A percentile compares a stretch with the other conserved stretches of the same genome.
Evolutionary conservation across 2,113 vertebrate species (phyloP).

Genomic region (Sprattus sprattus): DNA sequence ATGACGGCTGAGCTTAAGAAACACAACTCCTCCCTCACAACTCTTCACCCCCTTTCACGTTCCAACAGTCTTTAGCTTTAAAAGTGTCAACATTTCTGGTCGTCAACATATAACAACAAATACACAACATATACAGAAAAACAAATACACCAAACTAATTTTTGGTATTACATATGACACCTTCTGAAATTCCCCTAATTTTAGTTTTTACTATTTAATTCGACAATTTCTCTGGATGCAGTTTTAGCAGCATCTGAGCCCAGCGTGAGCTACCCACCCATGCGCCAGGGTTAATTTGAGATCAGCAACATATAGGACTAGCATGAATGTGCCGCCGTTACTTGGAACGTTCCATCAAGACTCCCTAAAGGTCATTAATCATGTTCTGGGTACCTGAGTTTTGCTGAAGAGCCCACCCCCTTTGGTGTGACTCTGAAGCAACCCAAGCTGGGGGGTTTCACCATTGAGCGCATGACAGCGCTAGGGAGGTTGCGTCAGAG

Average conservation of each 20-base stretch:
- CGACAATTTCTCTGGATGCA: not conserved
- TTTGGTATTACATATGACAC: not conserved
- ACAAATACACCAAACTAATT: not conserved
- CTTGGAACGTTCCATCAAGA: conserved; percentile 20
- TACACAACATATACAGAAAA: too few species aligned
- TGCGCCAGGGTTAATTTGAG: not conserved
- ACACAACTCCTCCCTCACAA: conserved; percentile 6
- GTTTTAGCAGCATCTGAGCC: not conserved
- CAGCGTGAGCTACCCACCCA: not conserved
- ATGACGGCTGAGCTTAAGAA: conserved; percentile 19
- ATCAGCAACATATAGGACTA: not conserved
- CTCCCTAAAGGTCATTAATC: not conserved
- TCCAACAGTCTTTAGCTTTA: not conserved
- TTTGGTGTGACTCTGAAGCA: conserved; percentile 37
- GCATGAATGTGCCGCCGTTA: not conserved
- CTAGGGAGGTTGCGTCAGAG: not conserved
- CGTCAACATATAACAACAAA: not conserved
- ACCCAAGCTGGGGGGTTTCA: conserved; percentile 35
- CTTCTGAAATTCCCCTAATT: not conserved
- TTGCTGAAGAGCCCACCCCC: conserved; percentile 1
- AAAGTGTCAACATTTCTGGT: not conserved
- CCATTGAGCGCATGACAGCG: conserved; percentile 32
- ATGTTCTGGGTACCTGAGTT: conserved; percentile 38
- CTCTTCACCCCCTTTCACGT: not conserved
- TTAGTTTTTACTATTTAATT: not conserved